Base-by-base conservation (phyloP, 2,113 vertebrate genomes). In the Oenanthe oenanthe region DNA sequence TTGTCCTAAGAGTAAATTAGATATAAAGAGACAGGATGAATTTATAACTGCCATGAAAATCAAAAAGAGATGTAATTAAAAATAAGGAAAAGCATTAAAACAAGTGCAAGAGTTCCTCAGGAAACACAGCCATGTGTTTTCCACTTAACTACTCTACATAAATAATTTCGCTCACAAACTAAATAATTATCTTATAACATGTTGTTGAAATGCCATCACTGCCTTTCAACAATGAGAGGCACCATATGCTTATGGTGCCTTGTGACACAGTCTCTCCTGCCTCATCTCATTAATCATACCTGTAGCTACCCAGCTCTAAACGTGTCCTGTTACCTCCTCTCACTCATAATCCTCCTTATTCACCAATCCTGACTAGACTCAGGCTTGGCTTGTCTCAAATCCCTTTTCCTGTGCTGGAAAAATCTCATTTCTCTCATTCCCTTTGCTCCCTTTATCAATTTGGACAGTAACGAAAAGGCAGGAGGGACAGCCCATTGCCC, bases 121-220 rank as follows among this genome's bases (percentile, higher is more conserved):
- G 92, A 97, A 97, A 91, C 32, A 87, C 34, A 96, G 21, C 58
- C 53, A 51, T 78, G 80, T 93, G 77, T 81, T 95, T 95, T 92
- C 28, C 40, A 25, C 61, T 96, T 95, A 95, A 48, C 93, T 58
- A 57, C 36, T 83, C 40, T 42, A 78, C 70, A 92, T 87, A 94
- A 95, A 96, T 92, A 96, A 96, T 89, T 68, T 61, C 77, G 57
- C 63, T 92, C 79, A 85, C 48, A 85, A 94, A 74, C 57, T 61
- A 97, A 93, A 88, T 88, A 92, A 96, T 93, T 92, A 90, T 83
- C 57, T 66, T 66, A 67, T 95, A 96, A 95, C 83, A 89, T 18
- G 26, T 72, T 92, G 48, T 91, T 97, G 53, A 92, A 86, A 96
- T 89, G 73, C 25, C 77, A 75, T 87, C 80, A 91, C 87, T 77